Base-by-base conservation (phyloP, 2,888 invertebrate species). In the Acanthosepion lycidas region DNA sequence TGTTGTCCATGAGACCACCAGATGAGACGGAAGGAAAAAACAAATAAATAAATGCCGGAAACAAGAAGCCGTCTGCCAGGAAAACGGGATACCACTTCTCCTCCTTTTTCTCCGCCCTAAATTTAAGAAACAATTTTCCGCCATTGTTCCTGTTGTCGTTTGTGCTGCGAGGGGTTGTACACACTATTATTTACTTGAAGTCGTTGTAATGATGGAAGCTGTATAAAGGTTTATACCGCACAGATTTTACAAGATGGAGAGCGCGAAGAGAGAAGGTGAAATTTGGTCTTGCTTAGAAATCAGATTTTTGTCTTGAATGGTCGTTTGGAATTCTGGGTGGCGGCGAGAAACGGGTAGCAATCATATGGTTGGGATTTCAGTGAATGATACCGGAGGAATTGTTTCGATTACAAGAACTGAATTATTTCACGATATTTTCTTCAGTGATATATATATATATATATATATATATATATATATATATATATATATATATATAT, bases 131-230 rank as follows among this genome's bases (percentile, higher is more conserved):
- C 78, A 78, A 78, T 78, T n/a, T 78, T 78, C n/a, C 78, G 12
- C 78, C 78, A 33, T 78, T 78, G 78, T 78, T 15, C 78, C n/a
- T n/a, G 78, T 78, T 78, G 78, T 78, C 78, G n/a, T 78, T n/a
- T 78, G 78, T 78, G 78, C 78, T n/a, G 78, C n/a, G n/a, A 78
- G 78, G 78, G n/a, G n/a, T 78, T n/a, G 78, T n/a, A 33, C n/a
- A n/a, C 78, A 78, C 78, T 78, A 33, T 78, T n/a, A 78, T 78
- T 78, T 78, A 15, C 78, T 78, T 33, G n/a, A 15, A 78, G 78
- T 78, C 78, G 78, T n/a, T 78, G 9, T 78, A 78, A 78, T 78
- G n/a, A 15, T 78, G 78, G 78, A 78, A 78, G n/a, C 9, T 18
- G 78, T 78, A 15, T n/a, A 33, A 78, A 78, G 33, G n/a, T n/a